A percentile compares a stretch with the other conserved stretches of the same genome.
Evolutionary conservation across 1,140 invertebrate genomes (phyloP).

Genomic region (Papilio glaucus): DNA sequence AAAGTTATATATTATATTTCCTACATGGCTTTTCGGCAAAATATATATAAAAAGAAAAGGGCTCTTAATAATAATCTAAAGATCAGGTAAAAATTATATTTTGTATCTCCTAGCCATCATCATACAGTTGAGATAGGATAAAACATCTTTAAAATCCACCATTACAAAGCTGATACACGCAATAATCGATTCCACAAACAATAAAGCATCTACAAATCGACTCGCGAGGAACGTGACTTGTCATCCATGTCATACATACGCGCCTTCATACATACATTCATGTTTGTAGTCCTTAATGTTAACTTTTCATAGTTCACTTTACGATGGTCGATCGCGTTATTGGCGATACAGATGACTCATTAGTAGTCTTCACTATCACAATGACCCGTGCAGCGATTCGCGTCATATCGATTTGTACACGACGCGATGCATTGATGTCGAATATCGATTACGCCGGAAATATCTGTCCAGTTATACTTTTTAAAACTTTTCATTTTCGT

Average conservation of each 20-base stretch:
- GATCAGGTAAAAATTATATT: no score
- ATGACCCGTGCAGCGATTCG: not conserved
- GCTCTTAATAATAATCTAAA: no score
- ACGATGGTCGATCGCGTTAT: not conserved
- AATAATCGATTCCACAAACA: conserved; percentile 26
- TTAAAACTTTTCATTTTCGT: not conserved
- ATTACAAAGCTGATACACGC: conserved; percentile 6
- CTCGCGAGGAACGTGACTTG: conserved; percentile 34
- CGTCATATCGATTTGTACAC: conserved; percentile 14
- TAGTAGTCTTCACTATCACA: conserved; percentile 14
- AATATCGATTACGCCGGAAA: not conserved
- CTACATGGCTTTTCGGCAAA: no score
- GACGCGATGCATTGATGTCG: not conserved
- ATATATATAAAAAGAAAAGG: no score
- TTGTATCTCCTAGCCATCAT: not conserved
- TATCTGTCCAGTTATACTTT: conserved; percentile 1
- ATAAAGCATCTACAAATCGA: conserved; percentile 36
- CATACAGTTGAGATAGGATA: not conserved
- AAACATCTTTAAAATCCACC: not conserved
- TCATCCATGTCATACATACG: conserved; percentile 19
- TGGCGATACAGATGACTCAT: conserved; percentile 26
- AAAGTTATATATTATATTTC: no score
- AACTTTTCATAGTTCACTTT: conserved; percentile 16
- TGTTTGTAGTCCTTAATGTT: not conserved
- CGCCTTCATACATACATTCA: conserved; percentile 28